These are phyloP conservation scores for Hippocampus barbouri DNA, from an alignment of 2,113 vertebrate species.

Conservation along the genomic window DNA sequence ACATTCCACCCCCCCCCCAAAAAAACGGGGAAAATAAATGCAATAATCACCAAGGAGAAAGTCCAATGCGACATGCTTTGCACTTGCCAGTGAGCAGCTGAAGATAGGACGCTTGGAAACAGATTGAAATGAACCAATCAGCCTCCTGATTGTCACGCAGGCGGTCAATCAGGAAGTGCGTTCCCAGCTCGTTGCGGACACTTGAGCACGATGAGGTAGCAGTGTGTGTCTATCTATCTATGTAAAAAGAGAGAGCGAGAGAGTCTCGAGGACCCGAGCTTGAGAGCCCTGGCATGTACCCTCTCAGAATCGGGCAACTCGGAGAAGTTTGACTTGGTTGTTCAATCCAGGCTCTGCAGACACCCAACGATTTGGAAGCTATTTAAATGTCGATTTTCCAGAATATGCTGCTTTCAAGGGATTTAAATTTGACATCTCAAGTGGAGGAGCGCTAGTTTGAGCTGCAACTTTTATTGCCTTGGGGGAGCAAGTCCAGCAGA, in stretches of 20 bases:
- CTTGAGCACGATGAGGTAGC: conserved; percentile 45
- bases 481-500: background rate
- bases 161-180: conserved; percentile 58
- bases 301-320: too few species aligned
- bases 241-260: too few species aligned
- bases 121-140: conserved; percentile 64
- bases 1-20: conserved; percentile 37
- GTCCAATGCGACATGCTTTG: conserved; percentile 59
- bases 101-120: conserved; percentile 48
- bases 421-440: background rate
- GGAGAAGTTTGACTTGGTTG: too few species aligned
- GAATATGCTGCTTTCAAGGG: background rate
- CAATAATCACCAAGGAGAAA: conserved; percentile 64
- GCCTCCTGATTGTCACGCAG: conserved; percentile 57
- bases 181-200: conserved; percentile 37
- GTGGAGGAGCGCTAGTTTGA: background rate
- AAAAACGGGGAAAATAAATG: conserved; percentile 29
- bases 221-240: background rate
- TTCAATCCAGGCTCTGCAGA: too few species aligned
- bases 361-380: too few species aligned
- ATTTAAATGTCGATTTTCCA: background rate
- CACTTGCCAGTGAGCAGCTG: conserved; percentile 47
- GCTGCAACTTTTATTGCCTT: background rate
- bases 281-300: too few species aligned
- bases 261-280: too few species aligned